These are phyloP conservation scores for Alosa alosa DNA, from an alignment of 2,113 vertebrate species.

Conservation along the genomic window DNA sequence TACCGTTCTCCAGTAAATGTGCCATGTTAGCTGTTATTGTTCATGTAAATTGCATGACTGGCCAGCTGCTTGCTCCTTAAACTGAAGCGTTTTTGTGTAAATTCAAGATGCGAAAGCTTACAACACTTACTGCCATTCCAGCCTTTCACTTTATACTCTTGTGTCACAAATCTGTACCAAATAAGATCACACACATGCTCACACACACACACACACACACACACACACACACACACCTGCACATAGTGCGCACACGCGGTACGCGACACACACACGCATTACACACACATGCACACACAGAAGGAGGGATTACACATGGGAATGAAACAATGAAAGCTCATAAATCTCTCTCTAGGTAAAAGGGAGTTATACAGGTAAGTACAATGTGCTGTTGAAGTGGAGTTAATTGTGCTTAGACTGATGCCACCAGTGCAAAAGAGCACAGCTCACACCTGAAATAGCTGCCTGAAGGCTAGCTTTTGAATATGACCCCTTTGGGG, in stretches of 20 bases:
- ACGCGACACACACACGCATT: not conserved
- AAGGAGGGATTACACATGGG: not conserved
- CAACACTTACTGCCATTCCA: not conserved
- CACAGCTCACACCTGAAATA: not conserved
- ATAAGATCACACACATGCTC: not conserved
- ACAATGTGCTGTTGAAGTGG: not conserved
- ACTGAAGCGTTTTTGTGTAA: not conserved
- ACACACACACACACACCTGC: not conserved
- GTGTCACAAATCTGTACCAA: not conserved
- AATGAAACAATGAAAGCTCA: not conserved
- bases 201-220: too few relatives aligned
- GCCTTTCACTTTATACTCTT: not conserved
- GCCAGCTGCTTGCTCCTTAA: not conserved
- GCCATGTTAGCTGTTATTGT: not conserved
- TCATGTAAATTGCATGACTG: not conserved
- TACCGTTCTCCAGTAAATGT: not conserved
- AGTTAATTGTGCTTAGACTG: not conserved
- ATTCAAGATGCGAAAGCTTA: not conserved
- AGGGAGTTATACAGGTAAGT: not conserved
- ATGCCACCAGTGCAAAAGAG: not conserved
- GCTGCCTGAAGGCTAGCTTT: not conserved
- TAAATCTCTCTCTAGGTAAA: conserved; percentile 6
- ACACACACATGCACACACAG: not conserved
- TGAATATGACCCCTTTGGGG: not conserved
- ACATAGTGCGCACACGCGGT: not conserved